These are phyloP conservation scores for Zygothrica quintamaculata DNA, from an alignment of 2,888 invertebrate species.

Conservation along the genomic window DNA sequence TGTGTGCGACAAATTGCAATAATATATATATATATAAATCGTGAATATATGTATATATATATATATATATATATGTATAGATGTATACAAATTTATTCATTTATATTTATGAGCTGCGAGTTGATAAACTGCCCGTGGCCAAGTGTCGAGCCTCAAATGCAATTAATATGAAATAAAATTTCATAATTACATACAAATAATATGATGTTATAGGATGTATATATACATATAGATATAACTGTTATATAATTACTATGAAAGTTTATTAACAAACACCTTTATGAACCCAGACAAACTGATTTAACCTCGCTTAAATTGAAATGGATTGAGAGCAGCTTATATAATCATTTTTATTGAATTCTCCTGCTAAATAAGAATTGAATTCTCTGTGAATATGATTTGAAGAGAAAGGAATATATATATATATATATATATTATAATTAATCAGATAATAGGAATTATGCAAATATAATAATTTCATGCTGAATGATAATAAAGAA, in stretches of 20 bases:
- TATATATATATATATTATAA: too few relatives aligned
- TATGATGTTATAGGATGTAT: not conserved
- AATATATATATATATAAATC: slow-evolving; percentile 12
- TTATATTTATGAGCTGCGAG: slow-evolving; percentile 71
- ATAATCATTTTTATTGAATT: too few relatives aligned
- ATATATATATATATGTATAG: slow-evolving; percentile 58
- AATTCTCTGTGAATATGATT: too few relatives aligned
- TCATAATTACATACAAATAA: slow-evolving; percentile 67
- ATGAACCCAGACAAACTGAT: slow-evolving; percentile 39
- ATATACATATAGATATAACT: too few relatives aligned
- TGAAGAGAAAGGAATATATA: too few relatives aligned
- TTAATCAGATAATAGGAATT: too few relatives aligned
- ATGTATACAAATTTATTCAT: slow-evolving; percentile 58
- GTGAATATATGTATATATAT: slow-evolving; percentile 59
- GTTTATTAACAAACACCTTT: slow-evolving; percentile 52
- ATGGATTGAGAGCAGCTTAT: too few relatives aligned
- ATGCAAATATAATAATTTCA: too few relatives aligned
- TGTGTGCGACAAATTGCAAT: slow-evolving; percentile 69
- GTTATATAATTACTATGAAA: too few relatives aligned
- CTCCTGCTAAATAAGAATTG: too few relatives aligned
- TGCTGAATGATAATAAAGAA: too few relatives aligned
- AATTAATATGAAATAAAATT: slow-evolving; percentile 73
- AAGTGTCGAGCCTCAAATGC: slow-evolving; percentile 62
- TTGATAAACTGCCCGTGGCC: slow-evolving; percentile 65
- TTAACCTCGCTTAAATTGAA: slow-evolving; percentile 15